These are phyloP conservation scores for Microplitis demolitor DNA, from an alignment of 1,140 invertebrate genomes.

Conservation along the genomic window DNA sequence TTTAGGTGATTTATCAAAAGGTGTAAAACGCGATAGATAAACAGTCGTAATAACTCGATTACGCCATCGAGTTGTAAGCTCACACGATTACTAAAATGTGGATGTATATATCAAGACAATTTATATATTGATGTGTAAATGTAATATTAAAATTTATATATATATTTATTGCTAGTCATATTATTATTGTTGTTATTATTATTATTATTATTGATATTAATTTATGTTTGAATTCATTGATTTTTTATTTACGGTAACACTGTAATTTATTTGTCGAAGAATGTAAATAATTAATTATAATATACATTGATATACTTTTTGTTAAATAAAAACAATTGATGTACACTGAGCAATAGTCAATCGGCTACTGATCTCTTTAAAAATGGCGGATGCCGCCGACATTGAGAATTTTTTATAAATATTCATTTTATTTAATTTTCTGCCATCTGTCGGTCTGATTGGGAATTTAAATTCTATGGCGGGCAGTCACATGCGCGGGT, in stretches of 20 bases:
- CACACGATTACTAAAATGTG: background rate
- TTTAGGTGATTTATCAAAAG: background rate
- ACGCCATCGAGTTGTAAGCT: conserved; percentile 17
- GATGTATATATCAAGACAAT: too few relatives aligned
- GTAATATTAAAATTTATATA: background rate
- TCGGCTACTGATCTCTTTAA: conserved; percentile 28
- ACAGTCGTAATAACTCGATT: conserved; percentile 17
- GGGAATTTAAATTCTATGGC: too few relatives aligned
- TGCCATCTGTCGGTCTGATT: too few relatives aligned
- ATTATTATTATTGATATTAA: too few relatives aligned
- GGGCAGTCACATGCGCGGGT: too few relatives aligned
- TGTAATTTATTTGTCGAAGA: too few relatives aligned
- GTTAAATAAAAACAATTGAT: background rate
- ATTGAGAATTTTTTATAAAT: too few relatives aligned
- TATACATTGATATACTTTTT: background rate
- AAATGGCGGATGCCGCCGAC: conserved; percentile 25
- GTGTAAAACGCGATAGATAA: conserved; percentile 6
- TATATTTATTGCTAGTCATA: background rate
- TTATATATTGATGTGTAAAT: background rate
- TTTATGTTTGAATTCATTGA: too few relatives aligned
- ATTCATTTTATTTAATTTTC: too few relatives aligned
- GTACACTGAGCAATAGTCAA: conserved; percentile 12
- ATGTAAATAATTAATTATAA: background rate
- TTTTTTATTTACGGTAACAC: too few relatives aligned
- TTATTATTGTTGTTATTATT: too few relatives aligned